Evolutionary conservation across 30 jellyfish, hydroid and myxozoan species (phyloP).

Genomic region (Clytia hemisphaerica): DNA sequence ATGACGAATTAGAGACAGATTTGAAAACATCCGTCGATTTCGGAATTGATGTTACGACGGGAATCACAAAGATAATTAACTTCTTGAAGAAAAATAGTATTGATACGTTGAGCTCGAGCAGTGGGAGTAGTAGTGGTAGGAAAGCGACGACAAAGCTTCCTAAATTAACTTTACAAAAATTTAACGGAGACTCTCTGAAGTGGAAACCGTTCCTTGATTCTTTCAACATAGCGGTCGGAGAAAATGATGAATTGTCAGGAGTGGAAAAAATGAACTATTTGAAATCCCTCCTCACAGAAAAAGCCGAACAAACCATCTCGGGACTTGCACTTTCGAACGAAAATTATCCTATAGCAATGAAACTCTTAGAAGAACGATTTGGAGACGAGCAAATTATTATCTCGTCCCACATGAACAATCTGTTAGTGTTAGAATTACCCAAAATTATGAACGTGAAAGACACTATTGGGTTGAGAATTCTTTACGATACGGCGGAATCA

Average conservation of each 20-base stretch:
- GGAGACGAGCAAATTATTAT: constrained; percentile 32
- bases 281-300: constrained; percentile 50
- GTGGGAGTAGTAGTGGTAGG: background rate
- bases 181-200: constrained; percentile 35
- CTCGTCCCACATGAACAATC: constrained; percentile 59
- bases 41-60: no score
- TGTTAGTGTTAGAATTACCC: constrained; percentile 24
- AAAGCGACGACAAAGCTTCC: constrained; percentile 32
- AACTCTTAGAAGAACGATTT: constrained; percentile 29
- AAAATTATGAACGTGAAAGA: constrained; percentile 14
- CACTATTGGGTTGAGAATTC: constrained; percentile 4
- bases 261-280: constrained; percentile 47
- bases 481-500: constrained; percentile 37
- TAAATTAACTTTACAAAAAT: constrained; percentile 13
- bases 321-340: constrained; percentile 49
- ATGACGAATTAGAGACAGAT: no score
- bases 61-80: no score
- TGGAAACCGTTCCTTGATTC: constrained; percentile 46
- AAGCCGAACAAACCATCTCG: constrained; percentile 24
- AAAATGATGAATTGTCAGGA: constrained; percentile 21
- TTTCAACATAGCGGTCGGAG: constrained; percentile 46
- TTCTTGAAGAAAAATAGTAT: no score
- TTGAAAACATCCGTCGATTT: no score
- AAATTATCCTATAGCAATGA: constrained; percentile 29
- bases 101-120: no score